A percentile compares a stretch with the other conserved stretches of the same genome.
phyloP scores from a whole-genome alignment of 2,888 invertebrate species.

The Philhelius pedissequus region DNA sequence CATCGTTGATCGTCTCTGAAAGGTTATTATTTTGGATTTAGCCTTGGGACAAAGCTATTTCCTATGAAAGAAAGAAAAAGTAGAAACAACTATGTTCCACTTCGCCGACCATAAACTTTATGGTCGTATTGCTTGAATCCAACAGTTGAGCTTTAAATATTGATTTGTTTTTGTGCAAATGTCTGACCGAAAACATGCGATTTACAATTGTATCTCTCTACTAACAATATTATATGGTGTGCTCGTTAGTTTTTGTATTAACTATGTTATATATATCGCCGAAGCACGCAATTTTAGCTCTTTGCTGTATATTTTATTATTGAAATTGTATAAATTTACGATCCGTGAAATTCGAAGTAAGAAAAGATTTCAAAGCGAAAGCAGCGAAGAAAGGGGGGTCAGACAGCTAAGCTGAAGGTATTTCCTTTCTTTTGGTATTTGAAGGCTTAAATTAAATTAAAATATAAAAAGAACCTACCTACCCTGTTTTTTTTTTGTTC shows the following conservation, averaged over 20 bases:
- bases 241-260: constrained; percentile 19
- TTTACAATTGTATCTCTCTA: constrained; percentile 21
- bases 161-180: constrained; percentile 34
- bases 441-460: neutral
- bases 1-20: neutral
- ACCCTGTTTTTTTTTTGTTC: neutral
- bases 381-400: neutral
- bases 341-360: constrained; percentile 32
- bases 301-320: constrained; percentile 1
- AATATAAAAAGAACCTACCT: neutral
- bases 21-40: constrained; percentile 14
- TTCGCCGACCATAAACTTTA: constrained; percentile 24
- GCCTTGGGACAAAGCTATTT: constrained; percentile 8
- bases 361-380: neutral
- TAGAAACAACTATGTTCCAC: constrained; percentile 35
- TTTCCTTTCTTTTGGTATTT: neutral
- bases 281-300: constrained; percentile 25
- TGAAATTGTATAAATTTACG: constrained; percentile 33
- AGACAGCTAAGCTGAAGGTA: neutral
- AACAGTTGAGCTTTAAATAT: constrained; percentile 48
- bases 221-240: neutral
- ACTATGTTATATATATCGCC: constrained; percentile 10
- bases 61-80: neutral
- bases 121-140: constrained; percentile 1
- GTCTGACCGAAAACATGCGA: constrained; percentile 40